These are phyloP conservation scores for Nymphalis io DNA, from an alignment of 1,140 invertebrate species.

Conservation along the genomic window DNA sequence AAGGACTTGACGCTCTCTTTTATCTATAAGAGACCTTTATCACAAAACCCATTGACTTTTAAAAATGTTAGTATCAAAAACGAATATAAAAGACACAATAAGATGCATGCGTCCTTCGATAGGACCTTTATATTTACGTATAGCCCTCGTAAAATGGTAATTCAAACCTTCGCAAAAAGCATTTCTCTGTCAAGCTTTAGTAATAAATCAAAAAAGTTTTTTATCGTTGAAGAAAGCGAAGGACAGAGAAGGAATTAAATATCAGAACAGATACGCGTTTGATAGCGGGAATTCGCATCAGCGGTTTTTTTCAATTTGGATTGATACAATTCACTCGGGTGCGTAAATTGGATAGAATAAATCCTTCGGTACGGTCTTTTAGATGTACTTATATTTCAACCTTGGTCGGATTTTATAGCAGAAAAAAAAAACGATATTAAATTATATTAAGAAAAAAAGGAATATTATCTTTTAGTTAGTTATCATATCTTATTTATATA, in stretches of 20 bases:
- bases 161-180: conserved; percentile 16
- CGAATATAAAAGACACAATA: too few species aligned
- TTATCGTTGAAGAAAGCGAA: conserved; percentile 27
- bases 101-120: too few species aligned
- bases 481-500: too few species aligned
- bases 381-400: conserved; percentile 15
- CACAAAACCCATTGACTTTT: too few species aligned
- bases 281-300: conserved; percentile 45
- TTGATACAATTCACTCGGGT: conserved; percentile 41
- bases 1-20: too few species aligned
- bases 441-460: not conserved
- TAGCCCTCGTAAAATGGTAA: conserved; percentile 20
- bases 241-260: conserved; percentile 52
- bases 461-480: too few species aligned
- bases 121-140: conserved; percentile 6
- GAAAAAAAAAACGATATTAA: not conserved
- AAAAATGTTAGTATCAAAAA: too few species aligned
- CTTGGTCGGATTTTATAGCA: not conserved
- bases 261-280: conserved; percentile 43
- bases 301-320: conserved; percentile 53
- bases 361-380: conserved; percentile 8
- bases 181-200: conserved; percentile 17
- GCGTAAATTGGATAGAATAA: conserved; percentile 36
- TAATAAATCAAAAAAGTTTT: conserved; percentile 32
- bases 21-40: too few species aligned